phyloP scores from a whole-genome alignment of 2,888 invertebrate genomes.

The Orthosia gracilis region DNA sequence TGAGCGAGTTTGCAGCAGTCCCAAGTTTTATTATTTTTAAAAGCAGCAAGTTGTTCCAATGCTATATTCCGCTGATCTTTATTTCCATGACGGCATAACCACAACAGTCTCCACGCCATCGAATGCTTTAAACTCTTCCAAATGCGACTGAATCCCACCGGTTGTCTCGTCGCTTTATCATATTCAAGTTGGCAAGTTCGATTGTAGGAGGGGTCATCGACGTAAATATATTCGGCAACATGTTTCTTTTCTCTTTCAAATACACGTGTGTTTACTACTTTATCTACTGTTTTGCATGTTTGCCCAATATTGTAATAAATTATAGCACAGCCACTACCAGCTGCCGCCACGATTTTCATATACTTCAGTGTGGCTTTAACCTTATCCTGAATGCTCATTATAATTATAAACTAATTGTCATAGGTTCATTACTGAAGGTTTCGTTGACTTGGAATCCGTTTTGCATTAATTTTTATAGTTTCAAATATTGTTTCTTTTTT shows the following conservation, averaged over 20 bases:
- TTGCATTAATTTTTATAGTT: background rate
- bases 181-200: conserved; percentile 77
- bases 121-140: conserved; percentile 93
- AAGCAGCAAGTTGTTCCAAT: conserved; percentile 92
- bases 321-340: conserved; percentile 75
- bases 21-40: conserved; percentile 93
- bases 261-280: conserved; percentile 83
- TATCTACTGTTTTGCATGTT: conserved; percentile 76
- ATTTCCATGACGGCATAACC: conserved; percentile 93
- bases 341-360: conserved; percentile 76
- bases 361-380: conserved; percentile 76
- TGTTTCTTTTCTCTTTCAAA: conserved; percentile 85
- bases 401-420: conserved; percentile 61
- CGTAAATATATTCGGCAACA: conserved; percentile 86
- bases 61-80: conserved; percentile 92
- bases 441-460: background rate
- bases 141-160: conserved; percentile 81
- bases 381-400: conserved; percentile 80
- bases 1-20: conserved; percentile 95
- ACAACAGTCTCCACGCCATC: conserved; percentile 92
- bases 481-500: background rate
- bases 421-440: conserved; percentile 15
- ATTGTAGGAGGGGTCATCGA: conserved; percentile 85
- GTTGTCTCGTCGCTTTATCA: conserved; percentile 74
- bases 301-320: conserved; percentile 79